A percentile compares a stretch with the other conserved stretches of the same genome.
Evolutionary conservation across 2,797 vertebrate genomes (phyloP).

Genomic region (Apogon hyalosoma): DNA sequence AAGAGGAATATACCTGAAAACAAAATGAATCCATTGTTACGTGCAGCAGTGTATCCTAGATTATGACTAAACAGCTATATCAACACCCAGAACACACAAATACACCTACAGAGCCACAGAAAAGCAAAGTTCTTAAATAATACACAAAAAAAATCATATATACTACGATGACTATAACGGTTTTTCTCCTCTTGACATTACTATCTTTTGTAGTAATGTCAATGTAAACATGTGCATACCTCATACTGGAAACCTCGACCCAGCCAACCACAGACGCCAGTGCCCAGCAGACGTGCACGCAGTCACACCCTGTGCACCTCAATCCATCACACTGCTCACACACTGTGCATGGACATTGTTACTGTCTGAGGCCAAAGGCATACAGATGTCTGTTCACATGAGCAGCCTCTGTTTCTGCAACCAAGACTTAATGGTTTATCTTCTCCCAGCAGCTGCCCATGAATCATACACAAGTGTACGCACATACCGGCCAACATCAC

Average conservation of each 20-base stretch:
- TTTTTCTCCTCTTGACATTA: too few relatives aligned
- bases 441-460: slow-evolving; percentile 54
- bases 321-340: slow-evolving; percentile 44
- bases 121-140: too few relatives aligned
- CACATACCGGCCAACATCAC: slow-evolving; percentile 12
- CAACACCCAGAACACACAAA: too few relatives aligned
- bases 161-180: too few relatives aligned
- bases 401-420: slow-evolving; percentile 51
- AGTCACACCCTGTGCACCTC: slow-evolving; percentile 20
- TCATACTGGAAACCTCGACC: neutral
- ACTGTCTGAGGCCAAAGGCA: slow-evolving; percentile 52
- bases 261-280: slow-evolving; percentile 10
- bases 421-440: slow-evolving; percentile 57
- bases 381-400: slow-evolving; percentile 64
- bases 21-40: too few relatives aligned
- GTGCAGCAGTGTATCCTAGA: too few relatives aligned
- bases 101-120: too few relatives aligned
- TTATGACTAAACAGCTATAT: too few relatives aligned
- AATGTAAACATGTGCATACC: neutral
- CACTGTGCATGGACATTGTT: slow-evolving; percentile 61
- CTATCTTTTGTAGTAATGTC: too few relatives aligned
- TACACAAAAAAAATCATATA: too few relatives aligned
- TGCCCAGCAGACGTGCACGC: slow-evolving; percentile 21
- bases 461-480: slow-evolving; percentile 52
- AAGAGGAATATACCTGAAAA: too few relatives aligned